These are phyloP conservation scores for Archocentrus centrarchus DNA, from an alignment of 2,113 vertebrate species.

Conservation along the genomic window DNA sequence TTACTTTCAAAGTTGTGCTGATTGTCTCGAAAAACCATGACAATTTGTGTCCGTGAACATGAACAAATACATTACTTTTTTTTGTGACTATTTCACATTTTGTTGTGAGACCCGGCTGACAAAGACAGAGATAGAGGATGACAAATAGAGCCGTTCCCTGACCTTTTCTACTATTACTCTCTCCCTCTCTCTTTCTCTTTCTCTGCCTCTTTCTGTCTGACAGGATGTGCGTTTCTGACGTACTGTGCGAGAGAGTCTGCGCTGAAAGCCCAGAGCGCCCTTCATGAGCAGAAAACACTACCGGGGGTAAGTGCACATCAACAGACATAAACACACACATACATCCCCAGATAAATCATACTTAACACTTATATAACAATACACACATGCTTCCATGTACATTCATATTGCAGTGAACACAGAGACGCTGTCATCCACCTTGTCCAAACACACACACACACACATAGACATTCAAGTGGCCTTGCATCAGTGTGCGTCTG, in stretches of 20 bases:
- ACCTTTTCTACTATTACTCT: constrained; percentile 35
- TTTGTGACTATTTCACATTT: constrained; percentile 1
- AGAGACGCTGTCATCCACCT: constrained; percentile 19
- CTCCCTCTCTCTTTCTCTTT: constrained; percentile 17
- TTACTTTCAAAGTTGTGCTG: neutral
- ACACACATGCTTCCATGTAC: constrained; percentile 19
- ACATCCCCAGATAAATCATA: constrained; percentile 36
- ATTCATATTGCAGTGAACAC: neutral
- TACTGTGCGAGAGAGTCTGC: constrained; percentile 93
- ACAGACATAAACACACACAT: constrained; percentile 31
- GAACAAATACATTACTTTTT: constrained; percentile 1
- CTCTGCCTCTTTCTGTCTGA: constrained; percentile 46
- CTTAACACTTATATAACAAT: constrained; percentile 39
- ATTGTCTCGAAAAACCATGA: neutral
- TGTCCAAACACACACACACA: constrained; percentile 15
- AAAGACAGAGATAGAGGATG: constrained; percentile 40
- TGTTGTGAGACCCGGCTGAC: neutral
- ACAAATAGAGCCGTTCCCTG: constrained; percentile 31
- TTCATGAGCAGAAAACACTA: constrained; percentile 93
- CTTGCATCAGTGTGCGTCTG: constrained; percentile 40
- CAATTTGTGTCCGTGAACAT: neutral
- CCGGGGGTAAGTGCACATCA: constrained; percentile 85
- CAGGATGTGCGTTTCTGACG: constrained; percentile 94
- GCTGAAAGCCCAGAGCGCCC: constrained; percentile 92
- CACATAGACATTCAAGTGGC: constrained; percentile 6